Percentiles rank a stretch among this genome's conserved stretches.
phyloP scores from a whole-genome alignment of 2,113 vertebrate species.

The Ibidorhyncha struthersii region DNA sequence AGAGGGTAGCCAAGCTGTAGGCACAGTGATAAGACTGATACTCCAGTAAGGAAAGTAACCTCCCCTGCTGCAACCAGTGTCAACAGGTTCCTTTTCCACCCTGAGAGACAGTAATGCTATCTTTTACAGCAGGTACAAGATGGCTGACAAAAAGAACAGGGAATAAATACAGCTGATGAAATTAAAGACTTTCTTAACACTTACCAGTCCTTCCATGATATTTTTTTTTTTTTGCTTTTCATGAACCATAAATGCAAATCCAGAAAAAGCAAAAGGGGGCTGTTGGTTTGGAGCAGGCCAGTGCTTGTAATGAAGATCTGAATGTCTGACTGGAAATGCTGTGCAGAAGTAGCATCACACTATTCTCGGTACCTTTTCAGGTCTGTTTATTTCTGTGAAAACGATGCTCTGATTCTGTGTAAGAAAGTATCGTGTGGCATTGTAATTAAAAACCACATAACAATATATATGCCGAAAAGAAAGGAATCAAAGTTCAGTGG shows the following conservation, averaged over 20 bases:
- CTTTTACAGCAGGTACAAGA: not conserved
- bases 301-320: not conserved
- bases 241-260: not conserved
- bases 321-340: not conserved
- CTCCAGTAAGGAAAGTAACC: not conserved
- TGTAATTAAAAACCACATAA: not conserved
- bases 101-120: not conserved
- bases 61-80: not conserved
- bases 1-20: not conserved
- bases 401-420: rapidly evolving
- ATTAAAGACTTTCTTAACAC: not conserved
- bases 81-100: not conserved
- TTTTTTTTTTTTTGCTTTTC: not conserved
- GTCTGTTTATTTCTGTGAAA: not conserved
- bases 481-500: not conserved
- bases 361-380: not conserved
- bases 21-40: not conserved
- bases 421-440: not conserved
- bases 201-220: not conserved
- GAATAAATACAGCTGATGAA: not conserved
- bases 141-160: not conserved
- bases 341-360: not conserved
- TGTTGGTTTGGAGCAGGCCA: not conserved
- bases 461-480: not conserved
- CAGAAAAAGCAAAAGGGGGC: not conserved